Evolutionary conservation across 2,113 vertebrate species (phyloP).

Genomic region (Pterocles gutturalis): DNA sequence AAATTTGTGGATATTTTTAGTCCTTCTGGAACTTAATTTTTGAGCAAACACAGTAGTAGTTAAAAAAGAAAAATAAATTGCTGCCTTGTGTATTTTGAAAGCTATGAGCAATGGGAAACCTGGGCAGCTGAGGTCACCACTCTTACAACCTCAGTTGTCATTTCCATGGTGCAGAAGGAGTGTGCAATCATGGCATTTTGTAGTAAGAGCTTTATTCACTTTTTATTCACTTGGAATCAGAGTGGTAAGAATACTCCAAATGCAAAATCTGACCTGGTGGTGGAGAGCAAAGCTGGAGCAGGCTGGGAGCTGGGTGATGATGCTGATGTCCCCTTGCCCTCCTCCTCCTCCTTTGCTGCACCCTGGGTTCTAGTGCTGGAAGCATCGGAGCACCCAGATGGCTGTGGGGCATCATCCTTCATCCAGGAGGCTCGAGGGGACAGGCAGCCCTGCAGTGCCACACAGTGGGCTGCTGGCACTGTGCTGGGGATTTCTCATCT

Average conservation of each 20-base stretch:
- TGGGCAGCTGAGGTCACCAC: not conserved
- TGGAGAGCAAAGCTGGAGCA: fast-evolving
- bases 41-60: not conserved
- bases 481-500: not conserved
- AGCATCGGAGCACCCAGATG: not conserved
- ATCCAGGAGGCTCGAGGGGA: not conserved
- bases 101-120: not conserved
- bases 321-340: not conserved
- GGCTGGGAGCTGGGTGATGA: not conserved
- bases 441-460: fast-evolving
- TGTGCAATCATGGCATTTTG: not conserved
- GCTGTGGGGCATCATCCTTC: not conserved
- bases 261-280: not conserved
- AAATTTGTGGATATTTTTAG: slow-evolving; percentile 58
- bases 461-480: fast-evolving
- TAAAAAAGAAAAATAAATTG: not conserved
- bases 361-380: fast-evolving
- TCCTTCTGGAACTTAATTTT: slow-evolving; percentile 2
- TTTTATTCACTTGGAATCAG: not conserved
- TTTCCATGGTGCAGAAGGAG: not conserved
- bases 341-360: not conserved
- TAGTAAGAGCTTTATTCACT: not conserved
- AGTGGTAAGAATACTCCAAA: too few species aligned
- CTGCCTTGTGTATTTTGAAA: not conserved
- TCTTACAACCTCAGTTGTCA: not conserved